These are phyloP conservation scores for Neotoma lepida DNA, from an alignment of 2,113 vertebrate genomes.

Conservation along the genomic window DNA sequence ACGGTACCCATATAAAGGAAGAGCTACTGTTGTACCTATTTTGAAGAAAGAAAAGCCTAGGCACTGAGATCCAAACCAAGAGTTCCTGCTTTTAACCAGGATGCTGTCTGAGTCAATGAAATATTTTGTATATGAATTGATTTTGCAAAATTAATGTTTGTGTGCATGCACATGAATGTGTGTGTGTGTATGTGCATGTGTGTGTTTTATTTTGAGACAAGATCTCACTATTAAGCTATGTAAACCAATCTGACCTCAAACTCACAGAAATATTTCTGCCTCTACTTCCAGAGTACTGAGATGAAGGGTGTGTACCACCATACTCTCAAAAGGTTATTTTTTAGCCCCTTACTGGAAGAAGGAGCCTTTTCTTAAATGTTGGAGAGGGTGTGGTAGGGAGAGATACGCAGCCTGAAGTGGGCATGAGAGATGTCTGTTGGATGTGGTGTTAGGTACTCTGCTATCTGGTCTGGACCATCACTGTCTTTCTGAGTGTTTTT, in stretches of 20 bases:
- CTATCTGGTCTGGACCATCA: no score
- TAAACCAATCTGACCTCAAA: neutral
- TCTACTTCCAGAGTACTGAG: neutral
- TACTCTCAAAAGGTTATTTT: neutral
- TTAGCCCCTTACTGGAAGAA: neutral
- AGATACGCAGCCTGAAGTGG: neutral
- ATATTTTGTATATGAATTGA: neutral
- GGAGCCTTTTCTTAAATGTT: neutral
- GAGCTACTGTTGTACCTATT: neutral
- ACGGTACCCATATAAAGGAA: neutral
- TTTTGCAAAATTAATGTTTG: neutral
- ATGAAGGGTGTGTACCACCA: neutral
- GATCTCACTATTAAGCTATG: neutral
- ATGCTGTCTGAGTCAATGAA: neutral
- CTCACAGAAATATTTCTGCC: neutral
- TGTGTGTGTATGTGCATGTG: neutral
- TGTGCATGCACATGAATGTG: neutral
- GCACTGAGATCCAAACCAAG: neutral
- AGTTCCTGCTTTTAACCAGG: neutral
- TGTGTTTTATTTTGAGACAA: neutral
- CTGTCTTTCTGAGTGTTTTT: neutral
- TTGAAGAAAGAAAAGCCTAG: neutral
- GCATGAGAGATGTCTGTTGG: neutral
- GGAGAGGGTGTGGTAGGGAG: neutral
- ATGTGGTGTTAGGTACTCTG: fast-evolving